A percentile compares a stretch with the other conserved stretches of the same genome.
phyloP scores from a whole-genome alignment of 2,888 invertebrate genomes.

The Euspilapteryx auroguttella region DNA sequence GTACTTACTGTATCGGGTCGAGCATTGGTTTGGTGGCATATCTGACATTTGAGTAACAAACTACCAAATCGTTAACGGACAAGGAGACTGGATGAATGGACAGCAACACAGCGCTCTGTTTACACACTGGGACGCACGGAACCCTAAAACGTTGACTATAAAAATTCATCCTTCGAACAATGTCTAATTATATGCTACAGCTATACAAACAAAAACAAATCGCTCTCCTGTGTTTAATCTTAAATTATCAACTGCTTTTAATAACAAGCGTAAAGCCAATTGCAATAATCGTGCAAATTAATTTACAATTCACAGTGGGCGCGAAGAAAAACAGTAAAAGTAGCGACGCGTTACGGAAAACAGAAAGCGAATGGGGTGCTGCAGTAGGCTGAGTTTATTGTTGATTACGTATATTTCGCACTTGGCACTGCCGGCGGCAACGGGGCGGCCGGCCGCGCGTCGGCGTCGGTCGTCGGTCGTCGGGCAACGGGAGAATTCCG shows the following conservation, averaged over 20 bases:
- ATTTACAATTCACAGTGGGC: constrained; percentile 33
- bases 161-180: too few relatives aligned
- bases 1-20: too few relatives aligned
- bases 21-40: too few relatives aligned
- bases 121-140: too few relatives aligned
- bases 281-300: constrained; percentile 50
- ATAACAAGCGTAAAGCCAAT: constrained; percentile 48
- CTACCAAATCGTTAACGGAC: too few relatives aligned
- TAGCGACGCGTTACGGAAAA: constrained; percentile 8
- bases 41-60: too few relatives aligned
- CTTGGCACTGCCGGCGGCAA: constrained; percentile 13
- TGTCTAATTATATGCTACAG: too few relatives aligned
- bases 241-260: constrained; percentile 56
- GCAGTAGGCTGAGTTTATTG: constrained; percentile 38
- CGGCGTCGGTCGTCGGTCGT: constrained; percentile 6
- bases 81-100: too few relatives aligned
- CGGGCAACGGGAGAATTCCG: constrained; percentile 16
- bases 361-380: constrained; percentile 13
- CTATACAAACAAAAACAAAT: too few relatives aligned
- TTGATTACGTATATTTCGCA: constrained; percentile 19
- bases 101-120: too few relatives aligned
- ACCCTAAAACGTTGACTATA: too few relatives aligned
- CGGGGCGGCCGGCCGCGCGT: constrained; percentile 20
- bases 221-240: constrained; percentile 48
- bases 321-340: constrained; percentile 41